A percentile compares a stretch with the other conserved stretches of the same genome.
Evolutionary conservation across 2,888 invertebrate genomes (phyloP).

Genomic region (Pomacea canaliculata): DNA sequence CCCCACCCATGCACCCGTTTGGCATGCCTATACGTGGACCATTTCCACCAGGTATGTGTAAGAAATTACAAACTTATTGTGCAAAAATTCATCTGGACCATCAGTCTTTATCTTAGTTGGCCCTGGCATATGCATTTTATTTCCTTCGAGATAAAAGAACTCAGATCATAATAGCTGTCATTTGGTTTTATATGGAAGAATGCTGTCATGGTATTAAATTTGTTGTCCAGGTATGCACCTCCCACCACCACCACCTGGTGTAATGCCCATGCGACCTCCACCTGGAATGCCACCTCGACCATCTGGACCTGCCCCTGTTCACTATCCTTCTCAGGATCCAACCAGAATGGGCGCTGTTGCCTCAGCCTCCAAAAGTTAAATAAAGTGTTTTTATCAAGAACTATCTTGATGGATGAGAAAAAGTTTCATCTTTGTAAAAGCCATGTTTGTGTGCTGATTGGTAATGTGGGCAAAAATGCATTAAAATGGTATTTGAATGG

Average conservation of each 20-base stretch:
- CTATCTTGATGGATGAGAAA: background rate
- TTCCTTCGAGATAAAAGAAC: no score
- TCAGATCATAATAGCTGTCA: no score
- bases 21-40: constrained; percentile 52
- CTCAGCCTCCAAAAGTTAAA: constrained; percentile 9
- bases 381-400: background rate
- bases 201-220: no score
- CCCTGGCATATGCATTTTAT: no score
- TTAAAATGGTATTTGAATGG: no score
- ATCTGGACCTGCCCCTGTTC: constrained; percentile 78
- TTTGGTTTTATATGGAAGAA: no score
- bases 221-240: constrained; percentile 62
- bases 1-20: constrained; percentile 67
- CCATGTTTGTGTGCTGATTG: no score
- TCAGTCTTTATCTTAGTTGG: no score
- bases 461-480: no score
- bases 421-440: no score
- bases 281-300: constrained; percentile 82
- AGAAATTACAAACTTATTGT: background rate
- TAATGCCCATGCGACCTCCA: constrained; percentile 70
- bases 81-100: no score
- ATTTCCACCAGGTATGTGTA: constrained; percentile 32
- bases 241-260: constrained; percentile 70
- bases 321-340: constrained; percentile 99
- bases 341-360: constrained; percentile 80